Base-by-base conservation (phyloP, 1,140 invertebrate genomes). In the Cyclina sinensis region DNA sequence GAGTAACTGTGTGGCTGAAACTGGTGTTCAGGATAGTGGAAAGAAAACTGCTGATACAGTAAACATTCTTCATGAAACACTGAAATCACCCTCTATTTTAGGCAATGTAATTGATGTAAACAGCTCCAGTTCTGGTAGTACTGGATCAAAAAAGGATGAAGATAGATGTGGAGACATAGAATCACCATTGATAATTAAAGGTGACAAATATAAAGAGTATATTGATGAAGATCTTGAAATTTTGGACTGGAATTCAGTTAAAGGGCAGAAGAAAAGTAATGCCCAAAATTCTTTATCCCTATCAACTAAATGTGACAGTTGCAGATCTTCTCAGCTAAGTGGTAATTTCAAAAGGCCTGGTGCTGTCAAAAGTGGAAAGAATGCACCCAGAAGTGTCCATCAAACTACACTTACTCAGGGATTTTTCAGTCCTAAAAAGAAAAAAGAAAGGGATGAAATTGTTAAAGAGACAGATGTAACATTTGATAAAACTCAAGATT, bases 381-480 rank as follows among this genome's bases (percentile, higher is more conserved):
- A 11, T 16, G 4, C 18, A 51, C 9, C 54, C 16, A 81, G 37
- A 81, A 24, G 48, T 59, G 11, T 74, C 11, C 54, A 57, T n/a
- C 84, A 86, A 37, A 86, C 84, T 0, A 86, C 84, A 27, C 35
- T 86, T 7, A 86, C 84, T 43, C 84, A 86, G 74, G 51, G 48
- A 30, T 86, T 86, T 62, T 86, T 86, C 35, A 68, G 84, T 43
- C 43, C 43, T 43, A 43, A 43, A 4, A 43, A 14, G 43, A 43
- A 14, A 43, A 43, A 43, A 4, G 14, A 43, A 7, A 43, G 43
- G 43, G 14, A 14, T 43, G 43, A 43, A 7, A 14, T 7, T 43
- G 43, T 43, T 4, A 14, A 43, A 43, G 43, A n/a, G n/a, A n/a
- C n/a, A n/a, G n/a, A n/a, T n/a, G n/a, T n/a, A n/a, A n/a, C n/a